Evolutionary conservation across 2,797 vertebrate genomes (phyloP).

Genomic region (Semotilus atromaculatus): DNA sequence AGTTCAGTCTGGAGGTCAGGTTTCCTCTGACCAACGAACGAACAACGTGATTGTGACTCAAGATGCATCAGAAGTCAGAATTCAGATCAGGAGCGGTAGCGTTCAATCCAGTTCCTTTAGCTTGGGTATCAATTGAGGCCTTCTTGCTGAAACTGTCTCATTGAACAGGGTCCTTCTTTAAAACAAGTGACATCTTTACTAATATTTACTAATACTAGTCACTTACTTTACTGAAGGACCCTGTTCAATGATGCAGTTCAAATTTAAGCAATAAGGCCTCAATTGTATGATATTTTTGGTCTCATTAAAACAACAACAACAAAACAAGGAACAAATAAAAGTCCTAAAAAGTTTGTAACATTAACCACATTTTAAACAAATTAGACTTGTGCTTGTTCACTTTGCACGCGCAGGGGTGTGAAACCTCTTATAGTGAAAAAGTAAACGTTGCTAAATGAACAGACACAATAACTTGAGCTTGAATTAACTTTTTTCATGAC

Average conservation of each 20-base stretch:
- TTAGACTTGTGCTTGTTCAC: conserved; percentile 69
- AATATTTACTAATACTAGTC: too few species aligned
- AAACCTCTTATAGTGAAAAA: conserved; percentile 73
- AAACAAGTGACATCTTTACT: neutral
- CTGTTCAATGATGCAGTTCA: neutral
- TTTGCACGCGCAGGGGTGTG: conserved; percentile 63
- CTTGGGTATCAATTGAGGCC: too few species aligned
- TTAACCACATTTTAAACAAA: conserved; percentile 69
- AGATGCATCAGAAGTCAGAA: too few species aligned
- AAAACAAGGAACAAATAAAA: conserved; percentile 52
- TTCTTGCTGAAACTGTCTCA: too few species aligned
- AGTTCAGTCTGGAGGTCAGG: too few species aligned
- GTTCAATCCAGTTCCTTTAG: too few species aligned
- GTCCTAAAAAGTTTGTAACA: conserved; percentile 41
- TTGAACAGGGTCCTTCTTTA: too few species aligned
- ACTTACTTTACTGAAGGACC: neutral
- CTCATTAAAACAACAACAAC: neutral
- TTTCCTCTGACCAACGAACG: too few species aligned
- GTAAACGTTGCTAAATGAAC: conserved; percentile 77
- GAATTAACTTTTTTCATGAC: neutral
- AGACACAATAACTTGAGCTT: conserved; percentile 41
- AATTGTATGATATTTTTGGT: neutral
- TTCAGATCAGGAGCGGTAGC: too few species aligned
- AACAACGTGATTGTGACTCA: too few species aligned
- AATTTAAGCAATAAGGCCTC: neutral